These are phyloP conservation scores for Gyps fulvus DNA, from an alignment of 2,113 vertebrate species.

Conservation along the genomic window DNA sequence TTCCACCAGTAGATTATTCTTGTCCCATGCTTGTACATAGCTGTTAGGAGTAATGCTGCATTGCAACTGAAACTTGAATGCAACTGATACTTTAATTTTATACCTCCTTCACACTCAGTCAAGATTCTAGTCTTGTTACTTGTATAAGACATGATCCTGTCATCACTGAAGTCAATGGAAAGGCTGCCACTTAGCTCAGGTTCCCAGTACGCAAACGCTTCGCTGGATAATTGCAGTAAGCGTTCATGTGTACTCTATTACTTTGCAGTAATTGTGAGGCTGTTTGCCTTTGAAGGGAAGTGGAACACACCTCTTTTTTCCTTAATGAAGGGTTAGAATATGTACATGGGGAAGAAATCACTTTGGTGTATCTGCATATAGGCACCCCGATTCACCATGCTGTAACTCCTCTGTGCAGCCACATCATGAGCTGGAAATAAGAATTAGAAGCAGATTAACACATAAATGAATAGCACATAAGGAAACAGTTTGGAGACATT, in stretches of 20 bases:
- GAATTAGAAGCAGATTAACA: neutral
- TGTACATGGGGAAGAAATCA: neutral
- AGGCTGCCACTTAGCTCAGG: neutral
- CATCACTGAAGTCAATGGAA: neutral
- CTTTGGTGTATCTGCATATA: neutral
- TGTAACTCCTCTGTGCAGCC: neutral
- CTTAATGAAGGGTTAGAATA: neutral
- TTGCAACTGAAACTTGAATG: neutral
- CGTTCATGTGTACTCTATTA: neutral
- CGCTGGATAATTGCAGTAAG: neutral
- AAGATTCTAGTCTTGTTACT: neutral
- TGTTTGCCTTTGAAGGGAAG: neutral
- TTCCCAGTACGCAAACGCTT: neutral
- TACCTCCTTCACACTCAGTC: neutral
- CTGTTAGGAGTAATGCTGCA: neutral
- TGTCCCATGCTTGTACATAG: neutral
- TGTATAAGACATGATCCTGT: neutral
- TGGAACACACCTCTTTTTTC: neutral
- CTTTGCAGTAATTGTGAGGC: neutral
- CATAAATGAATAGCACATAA: neutral
- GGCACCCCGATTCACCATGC: neutral
- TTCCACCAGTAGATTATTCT: neutral
- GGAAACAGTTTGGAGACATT: neutral
- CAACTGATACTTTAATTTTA: neutral
- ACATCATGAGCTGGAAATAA: neutral